Evolutionary conservation across 2,797 vertebrate genomes (phyloP).

Genomic region (Macrochelys suwanniensis): DNA sequence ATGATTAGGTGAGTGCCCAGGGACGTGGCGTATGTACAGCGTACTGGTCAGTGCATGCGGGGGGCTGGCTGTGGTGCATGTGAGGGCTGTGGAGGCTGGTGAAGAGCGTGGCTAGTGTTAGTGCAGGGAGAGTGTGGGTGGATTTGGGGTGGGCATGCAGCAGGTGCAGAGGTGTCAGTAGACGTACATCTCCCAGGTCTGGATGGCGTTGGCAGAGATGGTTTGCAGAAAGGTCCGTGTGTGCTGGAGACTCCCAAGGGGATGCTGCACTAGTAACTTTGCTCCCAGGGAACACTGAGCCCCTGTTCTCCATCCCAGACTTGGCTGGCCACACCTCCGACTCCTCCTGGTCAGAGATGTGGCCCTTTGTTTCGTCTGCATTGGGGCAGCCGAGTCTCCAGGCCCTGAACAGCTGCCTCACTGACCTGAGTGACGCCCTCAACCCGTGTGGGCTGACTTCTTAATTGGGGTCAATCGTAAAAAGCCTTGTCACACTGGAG

Average conservation of each 20-base stretch:
- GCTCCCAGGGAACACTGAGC: no score
- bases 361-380: fast-evolving
- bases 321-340: not conserved
- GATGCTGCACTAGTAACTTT: not conserved
- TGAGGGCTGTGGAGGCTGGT: not conserved
- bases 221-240: fast-evolving
- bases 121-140: fast-evolving
- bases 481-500: conserved; percentile 3
- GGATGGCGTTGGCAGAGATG: fast-evolving
- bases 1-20: not conserved
- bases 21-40: no score
- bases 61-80: no score
- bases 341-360: fast-evolving
- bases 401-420: not conserved
- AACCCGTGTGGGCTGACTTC: not conserved
- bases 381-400: not conserved
- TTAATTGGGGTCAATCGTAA: conserved; percentile 66
- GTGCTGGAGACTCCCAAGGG: fast-evolving
- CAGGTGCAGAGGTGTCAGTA: not conserved
- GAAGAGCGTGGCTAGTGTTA: not conserved
- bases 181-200: fast-evolving
- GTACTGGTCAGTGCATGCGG: no score
- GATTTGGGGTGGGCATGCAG: fast-evolving
- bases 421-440: fast-evolving
- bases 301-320: no score